A percentile compares a stretch with the other conserved stretches of the same genome.
Conservation (phyloP, 2,797 vertebrate species). For the Hafferia zeledoni region DNA sequence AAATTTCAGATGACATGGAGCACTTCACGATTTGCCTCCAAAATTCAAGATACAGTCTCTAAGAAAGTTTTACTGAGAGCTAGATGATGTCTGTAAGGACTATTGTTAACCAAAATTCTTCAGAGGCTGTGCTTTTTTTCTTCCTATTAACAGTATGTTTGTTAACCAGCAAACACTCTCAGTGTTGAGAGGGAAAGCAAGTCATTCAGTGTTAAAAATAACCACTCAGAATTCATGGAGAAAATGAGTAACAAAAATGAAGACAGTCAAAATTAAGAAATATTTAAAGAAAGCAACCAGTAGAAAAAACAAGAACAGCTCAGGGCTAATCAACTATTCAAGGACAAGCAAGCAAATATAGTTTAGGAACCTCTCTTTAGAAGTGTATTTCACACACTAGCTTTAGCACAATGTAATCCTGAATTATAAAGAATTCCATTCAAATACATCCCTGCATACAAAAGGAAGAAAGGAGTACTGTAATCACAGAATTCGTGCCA, state of each 20-base stretch:
- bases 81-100: not conserved
- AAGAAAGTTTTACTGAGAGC: not conserved
- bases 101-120: not conserved
- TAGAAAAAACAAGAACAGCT: not conserved
- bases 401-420: not conserved
- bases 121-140: not conserved
- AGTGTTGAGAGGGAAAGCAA: not conserved
- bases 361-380: not conserved
- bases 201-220: not conserved
- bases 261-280: not conserved
- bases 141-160: not conserved
- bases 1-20: conserved; percentile 3
- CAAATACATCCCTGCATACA: not conserved
- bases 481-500: not conserved
- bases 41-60: conserved; percentile 13
- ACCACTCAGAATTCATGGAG: not conserved
- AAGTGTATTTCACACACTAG: not conserved
- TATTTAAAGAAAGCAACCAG: not conserved
- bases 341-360: not conserved
- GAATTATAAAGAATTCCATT: not conserved
- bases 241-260: not conserved
- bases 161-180: not conserved
- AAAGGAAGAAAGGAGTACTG: not conserved
- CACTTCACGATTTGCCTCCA: not conserved
- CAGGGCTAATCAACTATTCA: not conserved